Base-by-base conservation (phyloP, 2,797 vertebrate genomes). In the Myotis findleyi region DNA sequence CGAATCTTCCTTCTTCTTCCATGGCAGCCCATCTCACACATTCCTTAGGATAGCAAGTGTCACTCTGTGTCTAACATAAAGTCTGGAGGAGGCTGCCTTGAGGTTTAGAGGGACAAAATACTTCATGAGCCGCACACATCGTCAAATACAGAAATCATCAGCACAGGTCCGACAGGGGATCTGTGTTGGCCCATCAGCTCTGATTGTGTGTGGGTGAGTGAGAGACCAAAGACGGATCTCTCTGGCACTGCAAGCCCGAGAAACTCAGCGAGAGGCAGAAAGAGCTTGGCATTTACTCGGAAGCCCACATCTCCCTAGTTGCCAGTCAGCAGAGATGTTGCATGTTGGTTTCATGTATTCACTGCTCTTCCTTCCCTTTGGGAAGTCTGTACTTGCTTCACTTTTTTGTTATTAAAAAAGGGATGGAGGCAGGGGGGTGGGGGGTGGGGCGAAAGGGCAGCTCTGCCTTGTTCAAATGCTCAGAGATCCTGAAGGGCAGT, bases 351-450 rank as follows among this genome's bases (percentile, higher is more conserved):
- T 96, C 89, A 95, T 16, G 0, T 36, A 62, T 89, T 95, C 51
- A 72, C 55, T 27, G 84, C 83, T 66, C 59, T 66, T 85, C 59
- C 64, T 55, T 38, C 62, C 91, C 91, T 81, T 36, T 68, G 93
- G 86, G 93, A 87, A 92, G 84, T 96, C 87, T 91, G 44, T 47
- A 72, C 62, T 95, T 68, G 87, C 80, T 88, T 96, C 41, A 36
- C 76, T 76, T 83, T 91, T 88, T 79, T 72, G 66, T 93, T 86
- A 2, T 44, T 41, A 66, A 51, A 25, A 64, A 0, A 5, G 2
- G 18, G 53, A 30, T 62, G 59, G 25, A 2, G 57, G 10, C 25
- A 9, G 55, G 21, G 25, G 57, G 9, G 57, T 4, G 5, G 55
- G 55, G 25, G 25, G 33, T 3, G 12, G 11, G 12, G 3, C 44